phyloP scores from a whole-genome alignment of 2,888 invertebrate genomes.

The Ormyrus pomaceus region DNA sequence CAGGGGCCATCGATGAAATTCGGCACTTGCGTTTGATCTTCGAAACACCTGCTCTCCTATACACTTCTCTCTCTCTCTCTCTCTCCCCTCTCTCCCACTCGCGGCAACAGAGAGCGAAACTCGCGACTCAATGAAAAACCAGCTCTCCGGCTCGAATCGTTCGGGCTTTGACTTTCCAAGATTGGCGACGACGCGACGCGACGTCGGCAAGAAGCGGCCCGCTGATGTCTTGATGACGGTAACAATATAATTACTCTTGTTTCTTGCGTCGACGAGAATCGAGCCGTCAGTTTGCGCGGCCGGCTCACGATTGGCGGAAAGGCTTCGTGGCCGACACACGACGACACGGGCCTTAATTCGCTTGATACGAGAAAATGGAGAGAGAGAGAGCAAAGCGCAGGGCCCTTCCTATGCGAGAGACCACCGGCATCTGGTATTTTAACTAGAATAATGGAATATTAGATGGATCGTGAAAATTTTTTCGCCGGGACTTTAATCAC shows the following conservation, averaged over 20 bases:
- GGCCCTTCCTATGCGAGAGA: constrained; percentile 10
- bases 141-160: constrained; percentile 8
- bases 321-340: background rate
- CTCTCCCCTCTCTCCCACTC: too few relatives aligned
- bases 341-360: constrained; percentile 28
- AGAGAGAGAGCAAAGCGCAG: background rate
- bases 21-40: too few relatives aligned
- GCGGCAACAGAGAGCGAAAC: too few relatives aligned
- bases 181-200: background rate
- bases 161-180: constrained; percentile 11
- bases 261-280: constrained; percentile 39
- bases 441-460: constrained; percentile 33
- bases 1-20: too few relatives aligned
- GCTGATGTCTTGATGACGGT: constrained; percentile 61
- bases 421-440: constrained; percentile 28
- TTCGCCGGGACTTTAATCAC: too few relatives aligned
- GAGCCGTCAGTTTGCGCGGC: constrained; percentile 1
- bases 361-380: constrained; percentile 31
- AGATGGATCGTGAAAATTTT: background rate
- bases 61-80: too few relatives aligned
- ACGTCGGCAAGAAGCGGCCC: constrained; percentile 37
- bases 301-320: constrained; percentile 16
- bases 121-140: constrained; percentile 5
- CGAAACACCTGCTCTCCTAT: too few relatives aligned
- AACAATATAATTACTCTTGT: constrained; percentile 62